A percentile compares a stretch with the other conserved stretches of the same genome.
phyloP scores from a whole-genome alignment of 2,113 vertebrate genomes.

The Lutjanus erythropterus region DNA sequence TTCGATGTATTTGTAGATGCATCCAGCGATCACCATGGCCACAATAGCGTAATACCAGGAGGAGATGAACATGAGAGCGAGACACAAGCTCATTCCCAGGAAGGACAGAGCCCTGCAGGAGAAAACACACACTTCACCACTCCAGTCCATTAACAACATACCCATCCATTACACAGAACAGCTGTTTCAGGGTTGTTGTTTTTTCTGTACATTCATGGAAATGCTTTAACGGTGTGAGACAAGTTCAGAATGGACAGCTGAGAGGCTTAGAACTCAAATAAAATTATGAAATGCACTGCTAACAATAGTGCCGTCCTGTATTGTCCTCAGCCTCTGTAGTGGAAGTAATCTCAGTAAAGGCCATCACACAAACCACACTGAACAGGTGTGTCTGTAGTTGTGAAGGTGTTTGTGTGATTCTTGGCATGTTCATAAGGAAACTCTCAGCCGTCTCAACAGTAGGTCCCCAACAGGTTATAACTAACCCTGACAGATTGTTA shows the following conservation, averaged over 20 bases:
- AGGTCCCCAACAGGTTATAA: neutral
- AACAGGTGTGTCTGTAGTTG: neutral
- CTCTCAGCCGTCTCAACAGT: neutral
- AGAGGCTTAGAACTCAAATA: slow-evolving; percentile 22
- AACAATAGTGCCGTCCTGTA: slow-evolving; percentile 15
- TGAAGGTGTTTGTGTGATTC: neutral
- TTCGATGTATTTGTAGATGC: slow-evolving; percentile 99
- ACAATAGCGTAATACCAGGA: slow-evolving; percentile 97
- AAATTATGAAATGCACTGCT: slow-evolving; percentile 27
- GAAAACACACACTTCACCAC: neutral
- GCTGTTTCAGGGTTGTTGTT: neutral
- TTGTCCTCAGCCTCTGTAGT: slow-evolving; percentile 25
- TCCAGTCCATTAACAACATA: neutral
- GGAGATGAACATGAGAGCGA: slow-evolving; percentile 97
- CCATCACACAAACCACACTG: neutral
- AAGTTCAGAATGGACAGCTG: slow-evolving; percentile 2
- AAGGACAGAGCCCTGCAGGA: slow-evolving; percentile 93
- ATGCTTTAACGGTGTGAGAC: slow-evolving; percentile 10
- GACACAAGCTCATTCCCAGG: slow-evolving; percentile 97
- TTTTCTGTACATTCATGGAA: slow-evolving; percentile 12
- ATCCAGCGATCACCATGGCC: slow-evolving; percentile 94
- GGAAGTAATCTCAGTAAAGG: slow-evolving; percentile 45
- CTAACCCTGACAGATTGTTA: neutral
- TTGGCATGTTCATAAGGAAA: neutral
- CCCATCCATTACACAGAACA: neutral